phyloP scores from a whole-genome alignment of 1,140 invertebrate species.

The Zaprionus inermis region DNA sequence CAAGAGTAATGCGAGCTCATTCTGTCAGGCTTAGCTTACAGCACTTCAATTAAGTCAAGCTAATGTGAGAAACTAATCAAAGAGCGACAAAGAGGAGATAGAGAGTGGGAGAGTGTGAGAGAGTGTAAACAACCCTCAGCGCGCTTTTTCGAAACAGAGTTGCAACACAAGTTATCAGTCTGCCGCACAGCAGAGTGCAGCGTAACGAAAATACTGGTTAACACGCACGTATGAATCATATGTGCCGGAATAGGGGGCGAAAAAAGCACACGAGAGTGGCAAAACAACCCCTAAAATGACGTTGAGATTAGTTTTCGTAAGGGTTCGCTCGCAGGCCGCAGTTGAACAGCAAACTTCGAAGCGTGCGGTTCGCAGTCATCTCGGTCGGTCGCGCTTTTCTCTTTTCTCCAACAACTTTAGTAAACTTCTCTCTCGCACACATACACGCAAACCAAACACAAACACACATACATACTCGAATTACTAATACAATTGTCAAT shows the following conservation, averaged over 20 bases:
- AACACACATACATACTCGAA: background rate
- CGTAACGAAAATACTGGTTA: background rate
- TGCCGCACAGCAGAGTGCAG: background rate
- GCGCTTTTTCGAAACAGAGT: slow-evolving; percentile 4
- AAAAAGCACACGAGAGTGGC: background rate
- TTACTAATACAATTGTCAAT: background rate
- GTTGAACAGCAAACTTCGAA: slow-evolving; percentile 80
- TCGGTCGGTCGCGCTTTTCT: slow-evolving; percentile 60
- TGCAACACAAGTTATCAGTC: background rate
- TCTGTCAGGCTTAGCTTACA: background rate
- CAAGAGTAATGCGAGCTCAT: background rate
- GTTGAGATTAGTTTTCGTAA: slow-evolving; percentile 53
- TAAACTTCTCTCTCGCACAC: slow-evolving; percentile 75
- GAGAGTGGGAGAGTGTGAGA: background rate
- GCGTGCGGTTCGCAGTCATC: slow-evolving; percentile 71
- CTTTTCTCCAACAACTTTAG: slow-evolving; percentile 66
- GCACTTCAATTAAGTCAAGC: background rate
- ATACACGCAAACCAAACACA: slow-evolving; percentile 23
- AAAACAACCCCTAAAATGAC: background rate
- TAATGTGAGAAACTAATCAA: background rate
- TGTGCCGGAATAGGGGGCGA: background rate
- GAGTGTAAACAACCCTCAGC: background rate
- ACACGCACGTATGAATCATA: background rate
- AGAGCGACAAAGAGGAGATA: slow-evolving; percentile 13
- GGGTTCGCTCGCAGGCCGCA: slow-evolving; percentile 52